These are phyloP conservation scores for Hepsetus odoe DNA, from an alignment of 2,113 vertebrate genomes.

Conservation along the genomic window DNA sequence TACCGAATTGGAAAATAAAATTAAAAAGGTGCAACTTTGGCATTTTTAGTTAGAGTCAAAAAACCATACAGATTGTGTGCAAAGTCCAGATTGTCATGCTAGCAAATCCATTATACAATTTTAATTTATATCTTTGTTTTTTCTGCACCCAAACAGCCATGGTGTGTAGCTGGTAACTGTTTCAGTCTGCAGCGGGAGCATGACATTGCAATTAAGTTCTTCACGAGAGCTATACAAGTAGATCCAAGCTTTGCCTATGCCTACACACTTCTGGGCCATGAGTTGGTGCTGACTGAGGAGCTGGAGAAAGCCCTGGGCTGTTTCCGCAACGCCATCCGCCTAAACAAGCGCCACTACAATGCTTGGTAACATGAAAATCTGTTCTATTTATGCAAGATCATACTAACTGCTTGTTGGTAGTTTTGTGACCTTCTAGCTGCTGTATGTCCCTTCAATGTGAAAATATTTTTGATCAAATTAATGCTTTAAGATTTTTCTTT, in stretches of 20 bases:
- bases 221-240: slow-evolving; percentile 98
- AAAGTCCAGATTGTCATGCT: not conserved
- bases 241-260: slow-evolving; percentile 96
- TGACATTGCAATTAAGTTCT: slow-evolving; percentile 98
- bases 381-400: not conserved
- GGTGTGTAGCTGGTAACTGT: slow-evolving; percentile 98
- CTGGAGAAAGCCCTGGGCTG: slow-evolving; percentile 95
- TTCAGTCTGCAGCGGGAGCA: slow-evolving; percentile 98
- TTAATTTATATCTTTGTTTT: not conserved
- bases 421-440: not conserved
- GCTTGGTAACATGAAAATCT: slow-evolving; percentile 79
- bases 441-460: not conserved
- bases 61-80: too few species aligned
- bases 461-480: not conserved
- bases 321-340: slow-evolving; percentile 94
- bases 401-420: too few species aligned
- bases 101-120: not conserved
- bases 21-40: too few species aligned
- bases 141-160: slow-evolving; percentile 77
- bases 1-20: not conserved
- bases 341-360: slow-evolving; percentile 96
- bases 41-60: too few species aligned
- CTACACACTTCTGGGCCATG: slow-evolving; percentile 94
- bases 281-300: slow-evolving; percentile 96
- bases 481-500: too few species aligned